Evolutionary conservation across 2,113 vertebrate species (phyloP), one percentile per base, ranked within the genome.

Genomic region (Mus spicilegus): DNA sequence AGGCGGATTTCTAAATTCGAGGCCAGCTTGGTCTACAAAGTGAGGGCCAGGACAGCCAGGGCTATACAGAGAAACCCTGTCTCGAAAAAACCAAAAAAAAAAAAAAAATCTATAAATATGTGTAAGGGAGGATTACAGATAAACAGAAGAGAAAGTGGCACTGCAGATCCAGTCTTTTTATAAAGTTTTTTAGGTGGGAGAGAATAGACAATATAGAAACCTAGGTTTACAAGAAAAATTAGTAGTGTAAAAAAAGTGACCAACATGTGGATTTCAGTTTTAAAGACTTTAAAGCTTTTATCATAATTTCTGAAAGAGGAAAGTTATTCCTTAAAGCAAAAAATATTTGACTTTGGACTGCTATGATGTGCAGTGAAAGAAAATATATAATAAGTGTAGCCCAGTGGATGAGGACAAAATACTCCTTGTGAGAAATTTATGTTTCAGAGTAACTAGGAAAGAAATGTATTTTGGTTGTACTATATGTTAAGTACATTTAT

Each of bases 61-160:
- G 42, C 42, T 42, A 42, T 42, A 42, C 42, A 42, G 42, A 42
- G 42, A 42, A 42, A 42, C 42, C 42, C 42, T 42, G 42, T 42
- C 42, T 42, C 3, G 42, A 42, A 42, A 42, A 42, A 42, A 42
- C 42, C 2, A 42, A 42, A 42, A 42, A 42, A 42, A 42, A 42
- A 42, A 42, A 42, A 91, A 89, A 61, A 82, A 58, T 78, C n/a
- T 80, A 77, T 36, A 91, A 58, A 69, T 89, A 76, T 81, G 5
- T 36, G 56, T 8, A 4, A 73, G 19, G 58, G 63, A 93, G 61
- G 58, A 82, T 61, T 89, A 28, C 54, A 42, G 6, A 46, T 67
- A 92, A 94, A 85, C 33, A 90, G 90, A 92, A 93, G 7, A 86
- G 5, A 91, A 81, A 39, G 26, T 86, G 8, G 58, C 70, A 76